phyloP scores from a whole-genome alignment of 2,888 invertebrate species.

The Halictus quadricinctus region DNA sequence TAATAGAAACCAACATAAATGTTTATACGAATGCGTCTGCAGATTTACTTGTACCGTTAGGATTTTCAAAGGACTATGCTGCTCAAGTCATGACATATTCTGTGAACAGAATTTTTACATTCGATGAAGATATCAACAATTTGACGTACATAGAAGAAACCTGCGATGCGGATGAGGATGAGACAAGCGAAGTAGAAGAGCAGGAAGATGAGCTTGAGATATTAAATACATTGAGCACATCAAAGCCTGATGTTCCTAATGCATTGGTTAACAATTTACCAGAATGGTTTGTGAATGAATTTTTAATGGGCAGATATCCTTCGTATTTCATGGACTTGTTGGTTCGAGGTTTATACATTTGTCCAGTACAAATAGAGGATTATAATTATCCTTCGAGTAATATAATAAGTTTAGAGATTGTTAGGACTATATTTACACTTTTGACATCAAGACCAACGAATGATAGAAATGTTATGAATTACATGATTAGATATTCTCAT shows the following conservation, averaged over 20 bases:
- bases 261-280: constrained; percentile 65
- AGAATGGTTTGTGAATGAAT: constrained; percentile 86
- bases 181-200: constrained; percentile 66
- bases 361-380: constrained; percentile 89
- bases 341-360: constrained; percentile 86
- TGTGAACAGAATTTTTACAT: constrained; percentile 65
- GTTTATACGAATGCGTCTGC: constrained; percentile 86
- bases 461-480: constrained; percentile 69
- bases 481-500: constrained; percentile 74
- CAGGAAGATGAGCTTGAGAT: constrained; percentile 67
- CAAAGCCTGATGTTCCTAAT: constrained; percentile 17
- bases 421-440: constrained; percentile 85
- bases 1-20: constrained; percentile 86
- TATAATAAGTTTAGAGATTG: constrained; percentile 85
- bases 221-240: constrained; percentile 9
- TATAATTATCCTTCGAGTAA: constrained; percentile 85
- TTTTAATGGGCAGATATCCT: constrained; percentile 86
- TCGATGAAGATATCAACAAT: constrained; percentile 66
- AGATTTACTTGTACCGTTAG: constrained; percentile 85
- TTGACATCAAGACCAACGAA: constrained; percentile 68
- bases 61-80: constrained; percentile 69
- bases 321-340: constrained; percentile 88
- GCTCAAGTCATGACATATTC: constrained; percentile 30
- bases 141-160: constrained; percentile 54
- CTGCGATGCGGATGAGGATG: constrained; percentile 40